Evolutionary conservation across 2,113 vertebrate genomes (phyloP), one percentile per base, ranked within the genome.

Genomic region (Spizaetus ornatus): DNA sequence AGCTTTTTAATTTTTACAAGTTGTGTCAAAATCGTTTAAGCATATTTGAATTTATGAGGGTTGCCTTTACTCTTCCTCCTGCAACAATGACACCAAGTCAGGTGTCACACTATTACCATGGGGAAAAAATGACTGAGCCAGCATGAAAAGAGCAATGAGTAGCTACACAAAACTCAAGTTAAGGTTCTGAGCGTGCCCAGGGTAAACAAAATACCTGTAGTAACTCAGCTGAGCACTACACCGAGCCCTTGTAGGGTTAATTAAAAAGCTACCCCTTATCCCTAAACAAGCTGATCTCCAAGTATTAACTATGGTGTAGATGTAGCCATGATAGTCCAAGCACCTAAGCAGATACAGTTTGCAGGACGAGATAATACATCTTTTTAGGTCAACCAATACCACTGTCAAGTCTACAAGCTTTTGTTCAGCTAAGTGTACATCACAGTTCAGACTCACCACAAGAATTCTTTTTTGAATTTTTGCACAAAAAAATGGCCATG

Each of bases 1-100:
- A 80, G 52, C 83, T 94, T 91, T 89, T 91, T 85, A 79, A 91
- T 91, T 95, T 95, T 79, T 72, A 74, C 58, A 66, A 70, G 86
- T 70, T 80, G 50, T 72, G 70, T 85, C 93, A 91, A 82, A 95
- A 70, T 36, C 26, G 9, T 85, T 95, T 82, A 82, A 95, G 55
- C 10, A 14, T 34, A 80, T 90, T 93, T 94, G 80, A 73, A 79
- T 88, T 94, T 70, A 56, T 27, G 66, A 86, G 74, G 13, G 43
- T 62, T 94, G 82, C 58, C 53, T 92, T 95, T 66, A 72, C 40
- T 72, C 43, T 82, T 77, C 48, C 38, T 90, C 48, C 42, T 58
- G 22, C 56, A 82, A 63, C 50, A 52, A 9, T 11, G 70, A 71
- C 59, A 47, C 38, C 16, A 85, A 91, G 16, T 52, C 61, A 56